These are phyloP conservation scores for Choreutis nemorana DNA, from an alignment of 2,888 invertebrate species.

Conservation along the genomic window DNA sequence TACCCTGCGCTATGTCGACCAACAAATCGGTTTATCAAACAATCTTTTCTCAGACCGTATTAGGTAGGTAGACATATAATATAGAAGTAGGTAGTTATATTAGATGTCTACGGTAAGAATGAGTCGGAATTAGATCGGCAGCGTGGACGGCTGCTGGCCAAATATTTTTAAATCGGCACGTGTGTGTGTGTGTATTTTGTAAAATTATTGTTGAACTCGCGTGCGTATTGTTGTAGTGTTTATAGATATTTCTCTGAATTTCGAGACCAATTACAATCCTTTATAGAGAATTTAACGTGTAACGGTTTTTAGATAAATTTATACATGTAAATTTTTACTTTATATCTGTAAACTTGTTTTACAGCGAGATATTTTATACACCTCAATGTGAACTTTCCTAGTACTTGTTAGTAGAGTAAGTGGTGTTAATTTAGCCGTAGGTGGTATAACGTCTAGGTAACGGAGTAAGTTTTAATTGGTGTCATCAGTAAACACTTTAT, in stretches of 20 bases:
- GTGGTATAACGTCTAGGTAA: too few species aligned
- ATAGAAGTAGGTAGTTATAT: too few species aligned
- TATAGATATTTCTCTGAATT: slow-evolving; percentile 49
- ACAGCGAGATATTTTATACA: slow-evolving; percentile 54
- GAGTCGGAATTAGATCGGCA: too few species aligned
- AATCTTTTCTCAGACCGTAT: too few species aligned
- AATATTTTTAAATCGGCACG: slow-evolving; percentile 17
- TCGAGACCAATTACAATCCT: slow-evolving; percentile 59
- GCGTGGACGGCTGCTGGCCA: slow-evolving; percentile 11
- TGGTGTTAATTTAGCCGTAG: too few species aligned
- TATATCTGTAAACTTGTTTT: slow-evolving; percentile 49
- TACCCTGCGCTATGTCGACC: slow-evolving; percentile 7
- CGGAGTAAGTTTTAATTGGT: too few species aligned
- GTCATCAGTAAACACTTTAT: too few species aligned
- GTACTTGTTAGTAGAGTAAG: slow-evolving; percentile 39
- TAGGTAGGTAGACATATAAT: too few species aligned
- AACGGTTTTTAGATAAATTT: slow-evolving; percentile 55
- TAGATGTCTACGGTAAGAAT: too few species aligned
- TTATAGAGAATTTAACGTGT: slow-evolving; percentile 49
- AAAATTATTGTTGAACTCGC: slow-evolving; percentile 49
- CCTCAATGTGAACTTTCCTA: slow-evolving; percentile 48
- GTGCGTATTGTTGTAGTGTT: slow-evolving; percentile 38
- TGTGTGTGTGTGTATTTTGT: slow-evolving; percentile 53
- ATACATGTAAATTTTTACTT: slow-evolving; percentile 34
- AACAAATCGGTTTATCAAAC: slow-evolving; percentile 4